Base-by-base conservation (phyloP, 2,113 vertebrate genomes). In the Callopanchax toddi region DNA sequence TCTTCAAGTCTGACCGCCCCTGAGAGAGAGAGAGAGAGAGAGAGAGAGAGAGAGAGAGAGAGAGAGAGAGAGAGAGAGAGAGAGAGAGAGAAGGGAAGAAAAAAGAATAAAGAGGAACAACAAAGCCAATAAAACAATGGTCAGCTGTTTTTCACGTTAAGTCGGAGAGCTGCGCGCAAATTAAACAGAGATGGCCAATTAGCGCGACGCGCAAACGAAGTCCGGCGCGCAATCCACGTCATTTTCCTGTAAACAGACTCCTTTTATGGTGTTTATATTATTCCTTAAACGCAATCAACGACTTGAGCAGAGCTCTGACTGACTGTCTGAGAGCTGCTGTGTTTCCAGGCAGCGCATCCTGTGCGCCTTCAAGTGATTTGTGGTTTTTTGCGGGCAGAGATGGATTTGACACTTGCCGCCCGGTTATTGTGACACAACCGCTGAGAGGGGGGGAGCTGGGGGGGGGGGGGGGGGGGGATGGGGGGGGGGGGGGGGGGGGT, bases 371-470 rank as follows among this genome's bases (percentile, higher is more conserved):
- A 45, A 81, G 85, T 82, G 83, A 86, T 87, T 37, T 85, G 84
- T 84, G 86, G 49, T 58, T 86, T 74, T 85, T 69, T 91, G 89
- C 84, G 89, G 90, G 68, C 78, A 80, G 86, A 90, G 91, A 86
- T 92, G 89, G 83, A 86, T 86, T 89, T 89, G 88, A 89, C 88
- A 92, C 90, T 92, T 90, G 91, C 91, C 87, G 88, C 88, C 78
- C 86, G 84, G 75, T 90, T 91, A 92, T 92, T 92, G 92, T 93
- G 90, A 92, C 91, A 93, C 88, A 91, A 83, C 82, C 86, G 49
- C 84, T 77, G 89, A 83, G 79, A 80, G 85, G 86, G 81, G 87
- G 88, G 73, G 84, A 84, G 90, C 89, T 87, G 91, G 69, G 39
- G 66, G 79, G 79, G 71, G 71, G 78, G 71, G 65, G 68, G 64